Conservation (phyloP, 2,888 invertebrate species). For the Conops quadrifasciatus region DNA sequence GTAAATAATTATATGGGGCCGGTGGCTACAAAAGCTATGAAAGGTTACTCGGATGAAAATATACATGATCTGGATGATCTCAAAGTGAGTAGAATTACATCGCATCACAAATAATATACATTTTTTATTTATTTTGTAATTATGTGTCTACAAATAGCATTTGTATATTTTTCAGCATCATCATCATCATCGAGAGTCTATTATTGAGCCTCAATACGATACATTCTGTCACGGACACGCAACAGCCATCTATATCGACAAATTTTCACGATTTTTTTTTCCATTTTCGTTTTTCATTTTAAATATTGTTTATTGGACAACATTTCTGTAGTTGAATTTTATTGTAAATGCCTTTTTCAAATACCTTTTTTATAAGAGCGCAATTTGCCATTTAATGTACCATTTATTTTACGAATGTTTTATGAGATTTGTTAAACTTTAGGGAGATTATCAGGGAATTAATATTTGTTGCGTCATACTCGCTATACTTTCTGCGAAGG, state of each 20-base stretch:
- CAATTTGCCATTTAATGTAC: conserved; percentile 36
- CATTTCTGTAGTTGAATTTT: conserved; percentile 70
- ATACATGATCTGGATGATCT: conserved; percentile 78
- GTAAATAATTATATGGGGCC: conserved; percentile 89
- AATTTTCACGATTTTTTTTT: conserved; percentile 87
- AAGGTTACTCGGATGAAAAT: conserved; percentile 88
- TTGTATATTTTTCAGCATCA: no score
- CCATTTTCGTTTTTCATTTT: conserved; percentile 89
- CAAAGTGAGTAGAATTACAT: conserved; percentile 70
- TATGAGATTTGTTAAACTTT: no score
- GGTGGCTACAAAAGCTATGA: conserved; percentile 87
- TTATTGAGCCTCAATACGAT: conserved; percentile 80
- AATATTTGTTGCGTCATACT: no score
- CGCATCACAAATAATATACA: neutral
- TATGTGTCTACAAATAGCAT: no score
- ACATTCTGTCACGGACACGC: conserved; percentile 83
- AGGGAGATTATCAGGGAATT: no score
- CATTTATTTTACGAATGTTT: conserved; percentile 60
- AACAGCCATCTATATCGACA: conserved; percentile 85
- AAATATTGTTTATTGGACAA: conserved; percentile 91
- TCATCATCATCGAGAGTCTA: conserved; percentile 68
- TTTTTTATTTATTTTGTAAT: conserved; percentile 20
- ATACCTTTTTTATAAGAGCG: conserved; percentile 39
- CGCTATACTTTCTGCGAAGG: no score
- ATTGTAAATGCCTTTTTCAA: neutral